Conservation (phyloP, 2,888 invertebrate species). For the Cheilosia soror region DNA sequence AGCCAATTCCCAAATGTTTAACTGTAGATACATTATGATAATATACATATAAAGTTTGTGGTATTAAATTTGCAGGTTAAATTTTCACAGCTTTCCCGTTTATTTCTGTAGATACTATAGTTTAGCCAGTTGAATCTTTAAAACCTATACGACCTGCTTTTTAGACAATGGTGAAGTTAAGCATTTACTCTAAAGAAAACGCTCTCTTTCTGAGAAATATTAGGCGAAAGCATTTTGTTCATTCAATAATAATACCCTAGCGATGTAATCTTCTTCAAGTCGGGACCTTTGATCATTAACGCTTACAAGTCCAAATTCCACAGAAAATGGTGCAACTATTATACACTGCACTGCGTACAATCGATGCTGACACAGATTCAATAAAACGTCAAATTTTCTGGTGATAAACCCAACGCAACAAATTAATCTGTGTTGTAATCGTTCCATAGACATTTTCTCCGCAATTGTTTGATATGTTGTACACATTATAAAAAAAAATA, state of each 20-base stretch:
- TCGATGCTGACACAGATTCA: constrained; percentile 49
- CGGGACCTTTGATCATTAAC: constrained; percentile 29
- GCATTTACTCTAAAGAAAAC: no score
- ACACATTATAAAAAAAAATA: constrained; percentile 20
- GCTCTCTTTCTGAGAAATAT: neutral
- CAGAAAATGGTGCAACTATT: constrained; percentile 15
- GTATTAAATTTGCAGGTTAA: no score
- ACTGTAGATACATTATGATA: no score
- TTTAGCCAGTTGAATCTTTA: no score
- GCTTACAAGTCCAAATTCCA: neutral
- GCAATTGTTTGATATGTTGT: constrained; percentile 45
- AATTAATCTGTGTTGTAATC: constrained; percentile 26
- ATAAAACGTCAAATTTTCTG: constrained; percentile 35
- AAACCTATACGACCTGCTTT: no score
- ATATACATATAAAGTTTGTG: no score
- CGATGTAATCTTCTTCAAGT: constrained; percentile 11
- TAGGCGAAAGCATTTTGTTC: neutral
- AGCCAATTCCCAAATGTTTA: no score
- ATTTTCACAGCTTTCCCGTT: no score
- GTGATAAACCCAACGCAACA: constrained; percentile 4
- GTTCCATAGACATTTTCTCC: constrained; percentile 41
- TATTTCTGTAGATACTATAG: no score
- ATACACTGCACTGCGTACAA: constrained; percentile 30
- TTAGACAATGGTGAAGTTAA: no score
- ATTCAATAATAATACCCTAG: neutral